Conservation (phyloP, 2,113 vertebrate species). For the Australoheros scitulus region DNA sequence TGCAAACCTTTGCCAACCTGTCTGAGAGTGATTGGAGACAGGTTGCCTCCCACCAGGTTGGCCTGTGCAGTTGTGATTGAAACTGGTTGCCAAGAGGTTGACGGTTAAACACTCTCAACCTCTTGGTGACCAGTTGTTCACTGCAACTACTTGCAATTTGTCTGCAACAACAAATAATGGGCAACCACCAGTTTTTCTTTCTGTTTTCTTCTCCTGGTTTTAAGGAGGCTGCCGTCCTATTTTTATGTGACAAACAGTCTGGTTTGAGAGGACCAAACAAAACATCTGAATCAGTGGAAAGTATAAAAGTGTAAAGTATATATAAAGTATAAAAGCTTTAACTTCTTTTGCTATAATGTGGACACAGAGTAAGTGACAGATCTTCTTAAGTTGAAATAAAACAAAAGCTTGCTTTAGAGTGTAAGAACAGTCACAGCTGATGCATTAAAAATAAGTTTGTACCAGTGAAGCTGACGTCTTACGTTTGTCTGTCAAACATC, state of each 20-base stretch:
- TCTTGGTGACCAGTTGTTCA: not conserved
- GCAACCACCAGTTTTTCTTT: no score
- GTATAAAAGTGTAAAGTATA: no score
- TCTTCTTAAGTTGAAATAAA: not conserved
- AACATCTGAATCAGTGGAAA: no score
- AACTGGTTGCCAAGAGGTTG: not conserved
- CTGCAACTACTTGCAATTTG: not conserved
- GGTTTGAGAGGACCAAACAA: no score
- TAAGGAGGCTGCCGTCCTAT: no score
- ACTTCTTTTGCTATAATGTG: not conserved
- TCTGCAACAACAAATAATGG: no score
- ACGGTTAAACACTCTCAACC: not conserved
- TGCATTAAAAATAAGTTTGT: accelerated
- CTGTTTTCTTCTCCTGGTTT: no score
- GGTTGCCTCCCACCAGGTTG: not conserved
- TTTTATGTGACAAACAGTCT: no score
- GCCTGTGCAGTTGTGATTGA: no score
- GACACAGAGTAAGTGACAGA: not conserved
- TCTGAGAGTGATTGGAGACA: not conserved
- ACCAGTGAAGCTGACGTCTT: not conserved
- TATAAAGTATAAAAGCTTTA: no score
- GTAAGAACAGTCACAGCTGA: accelerated
- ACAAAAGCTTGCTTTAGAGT: not conserved
- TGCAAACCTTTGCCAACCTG: not conserved
- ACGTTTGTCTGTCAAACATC: not conserved